These are phyloP conservation scores for Chydorus sphaericus DNA, from an alignment of 2,888 invertebrate species.

Conservation along the genomic window DNA sequence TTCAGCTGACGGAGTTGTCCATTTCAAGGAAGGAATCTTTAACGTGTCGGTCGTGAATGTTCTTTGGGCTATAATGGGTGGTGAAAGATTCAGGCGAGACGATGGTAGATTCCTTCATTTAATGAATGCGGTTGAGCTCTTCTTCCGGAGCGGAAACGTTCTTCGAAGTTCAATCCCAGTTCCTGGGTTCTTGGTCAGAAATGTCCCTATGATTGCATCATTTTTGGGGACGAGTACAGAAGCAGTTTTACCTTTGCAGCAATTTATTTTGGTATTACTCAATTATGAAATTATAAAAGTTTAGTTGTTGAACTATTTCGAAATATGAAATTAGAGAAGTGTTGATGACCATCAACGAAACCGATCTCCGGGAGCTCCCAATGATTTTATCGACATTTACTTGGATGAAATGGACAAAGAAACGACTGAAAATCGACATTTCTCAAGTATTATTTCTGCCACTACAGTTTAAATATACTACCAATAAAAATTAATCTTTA, in stretches of 20 bases:
- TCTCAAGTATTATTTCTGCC: neutral
- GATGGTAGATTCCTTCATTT: constrained; percentile 12
- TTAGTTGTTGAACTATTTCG: neutral
- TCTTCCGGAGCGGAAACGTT: neutral
- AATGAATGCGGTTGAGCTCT: neutral
- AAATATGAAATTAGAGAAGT: constrained; percentile 15
- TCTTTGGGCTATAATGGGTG: constrained; percentile 20
- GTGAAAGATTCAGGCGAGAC: constrained; percentile 16
- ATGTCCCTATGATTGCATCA: neutral
- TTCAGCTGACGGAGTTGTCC: constrained; percentile 14
- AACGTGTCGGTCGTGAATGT: constrained; percentile 19
- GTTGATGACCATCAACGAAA: constrained; percentile 18
- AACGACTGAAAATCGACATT: neutral
- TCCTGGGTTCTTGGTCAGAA: neutral
- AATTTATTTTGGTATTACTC: neutral
- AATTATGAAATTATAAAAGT: neutral
- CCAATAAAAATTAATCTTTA: neutral
- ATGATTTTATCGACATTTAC: constrained; percentile 21
- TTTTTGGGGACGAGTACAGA: neutral
- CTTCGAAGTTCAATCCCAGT: neutral
- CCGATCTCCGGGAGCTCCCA: constrained; percentile 13
- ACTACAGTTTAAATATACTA: neutral
- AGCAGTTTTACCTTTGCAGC: neutral
- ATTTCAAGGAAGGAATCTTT: constrained; percentile 15
- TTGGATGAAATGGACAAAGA: constrained; percentile 17